Evolutionary conservation across 2,113 vertebrate genomes (phyloP), one percentile per base, ranked within the genome.

Genomic region (Sula dactylatra): DNA sequence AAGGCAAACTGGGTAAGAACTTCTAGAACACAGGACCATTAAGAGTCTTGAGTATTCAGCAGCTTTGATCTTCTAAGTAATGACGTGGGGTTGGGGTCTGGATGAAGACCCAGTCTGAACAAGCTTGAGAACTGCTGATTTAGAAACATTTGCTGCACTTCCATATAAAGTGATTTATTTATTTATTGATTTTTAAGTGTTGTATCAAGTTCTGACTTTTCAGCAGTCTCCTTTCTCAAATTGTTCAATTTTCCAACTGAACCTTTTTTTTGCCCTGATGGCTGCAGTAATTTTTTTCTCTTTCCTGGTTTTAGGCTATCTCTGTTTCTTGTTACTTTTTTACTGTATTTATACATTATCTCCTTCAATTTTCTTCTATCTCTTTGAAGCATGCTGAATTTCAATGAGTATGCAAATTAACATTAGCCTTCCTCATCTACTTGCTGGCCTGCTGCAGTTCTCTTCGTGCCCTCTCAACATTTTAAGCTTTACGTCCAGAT

Each of bases 321-420:
- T 96, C 54, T 88, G 8, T 26, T 58, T 92, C 45, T 92, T 88
- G 45, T 84, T 81, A 65, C 36, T 95, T 94, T 94, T 94, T 90
- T 80, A 65, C 52, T 84, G n/a, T 64, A 25, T 61, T 91, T 88
- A 47, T 84, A 22, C n/a, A 44, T 93, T 88, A 91, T 86, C 58
- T 88, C 22, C 50, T 86, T 92, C 74, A 66, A 55, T 90, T 95
- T 96, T 94, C 86, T 90, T 92, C 62, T 86, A 76, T 92, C 70
- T 88, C 77, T 94, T 93, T 94, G 88, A 94, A 93, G 62, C 80
- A 81, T 74, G 64, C 16, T 86, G 92, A 95, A 96, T 97, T 97
- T 92, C 93, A 96, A 94, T 90, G 64, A 85, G 10, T 83, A 96
- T 93, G 92, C 79, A 92, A 96, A 96, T 94, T 73, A 59, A 62